Base-by-base conservation (phyloP, 1,140 invertebrate species). In the Zelostemma sp. region DNA sequence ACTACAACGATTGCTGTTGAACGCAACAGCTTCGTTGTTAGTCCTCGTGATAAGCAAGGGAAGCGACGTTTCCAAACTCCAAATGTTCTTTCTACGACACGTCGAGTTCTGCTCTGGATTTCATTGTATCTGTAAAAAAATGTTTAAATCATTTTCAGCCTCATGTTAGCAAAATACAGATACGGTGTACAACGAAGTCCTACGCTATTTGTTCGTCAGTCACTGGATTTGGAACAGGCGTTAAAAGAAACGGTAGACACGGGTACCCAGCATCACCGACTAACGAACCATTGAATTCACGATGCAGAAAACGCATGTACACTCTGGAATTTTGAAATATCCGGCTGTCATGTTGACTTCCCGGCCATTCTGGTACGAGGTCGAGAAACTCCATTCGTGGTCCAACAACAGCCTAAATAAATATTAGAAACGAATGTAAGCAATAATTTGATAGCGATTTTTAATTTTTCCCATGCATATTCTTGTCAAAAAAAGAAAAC, bases 51-150 rank as follows among this genome's bases (percentile, higher is more conserved):
- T 21, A 78, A 50, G 33, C 68, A 70, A 18, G 74, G 67, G 69
- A 84, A 84, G 12, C 78, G 45, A 62, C 72, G 57, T 63, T 84
- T 85, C 76, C 70, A 82, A 0, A 78, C 60, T 3, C 80, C 79
- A 65, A 76, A 82, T 3, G 62, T 66, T 28, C 80, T 48, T 65
- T 84, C 80, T 8, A 84, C 72, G 1, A 67, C 41, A 60, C 79
- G 80, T 61, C 81, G 62, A 6, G 81, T 81, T 40, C 68, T 63
- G 11, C 76, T 79, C 28, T 84, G 80, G 9, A 77, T 73, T 17
- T 54, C 55, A 63, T 83, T 84, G 41, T 77, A 80, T 0, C 61
- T 64, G 17, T n/a, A n/a, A 38, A 56, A 45, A 25, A 25, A 25
- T 25, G 3, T 25, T 4, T 11, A 55, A 48, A 21, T 8, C n/a